Base-by-base conservation (phyloP, 2,113 vertebrate species). In the Catharus fuscescens region DNA sequence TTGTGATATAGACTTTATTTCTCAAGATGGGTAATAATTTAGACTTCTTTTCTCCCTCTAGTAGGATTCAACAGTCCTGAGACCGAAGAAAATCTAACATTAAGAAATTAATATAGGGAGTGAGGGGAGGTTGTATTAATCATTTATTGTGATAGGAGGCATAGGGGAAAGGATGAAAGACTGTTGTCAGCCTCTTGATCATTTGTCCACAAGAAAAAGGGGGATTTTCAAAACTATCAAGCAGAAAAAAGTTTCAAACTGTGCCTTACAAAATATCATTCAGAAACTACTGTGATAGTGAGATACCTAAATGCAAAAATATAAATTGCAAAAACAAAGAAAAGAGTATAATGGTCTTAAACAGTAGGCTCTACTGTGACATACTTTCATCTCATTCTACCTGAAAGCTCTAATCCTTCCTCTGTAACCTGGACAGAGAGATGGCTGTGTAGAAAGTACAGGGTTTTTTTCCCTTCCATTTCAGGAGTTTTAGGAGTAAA, bases 81-180 rank as follows among this genome's bases (percentile, higher is more conserved):
- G 45, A 44, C 3, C 72, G 57, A 92, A 93, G 29, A 40, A 81
- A 71, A n/a, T 24, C 40, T 84, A 29, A 56, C 24, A 34, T 56
- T 67, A 64, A 53, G n/a, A 8, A 80, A 74, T 50, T 0, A 38
- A 10, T 65, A 42, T 4, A 48, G 23, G 12, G 31, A 74, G 81
- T 64, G 16, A 77, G 53, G 9, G 73, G 42, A 72, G 34, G 12
- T 71, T 89, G 11, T 10, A 56, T 40, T 40, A 12, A 40, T 40
- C 2, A 19, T 84, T 92, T 81, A 72, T 53, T 67, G 13, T 53
- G 8, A 72, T 60, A 86, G 29, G 90, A 88, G 80, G 70, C 17
- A 31, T 12, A 18, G 2, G 3, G 3, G 1, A 9, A 14, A 3
- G 10, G 1, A 1, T 10, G 14, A 18, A 76, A 44, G 7, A 18